Evolutionary conservation across 1,140 invertebrate species (phyloP).

Genomic region (Aphelenchoides besseyi): DNA sequence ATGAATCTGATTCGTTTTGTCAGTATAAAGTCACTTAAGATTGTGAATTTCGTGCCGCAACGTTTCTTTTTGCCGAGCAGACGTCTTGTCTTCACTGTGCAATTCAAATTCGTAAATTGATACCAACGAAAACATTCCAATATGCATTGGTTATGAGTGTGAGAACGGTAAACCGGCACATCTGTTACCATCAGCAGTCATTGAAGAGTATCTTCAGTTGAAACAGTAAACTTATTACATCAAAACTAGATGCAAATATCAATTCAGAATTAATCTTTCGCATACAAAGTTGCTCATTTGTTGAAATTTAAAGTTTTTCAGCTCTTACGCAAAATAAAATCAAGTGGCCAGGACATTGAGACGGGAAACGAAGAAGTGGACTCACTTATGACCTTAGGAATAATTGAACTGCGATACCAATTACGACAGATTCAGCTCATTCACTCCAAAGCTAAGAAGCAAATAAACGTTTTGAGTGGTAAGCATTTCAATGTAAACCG

Average conservation of each 20-base stretch:
- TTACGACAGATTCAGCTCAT: conserved; percentile 6
- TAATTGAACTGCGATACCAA: conserved; percentile 4
- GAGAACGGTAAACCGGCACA: neutral
- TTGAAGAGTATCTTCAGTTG: neutral
- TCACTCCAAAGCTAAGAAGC: neutral
- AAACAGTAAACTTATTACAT: neutral
- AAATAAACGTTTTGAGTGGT: neutral
- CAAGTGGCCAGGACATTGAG: neutral
- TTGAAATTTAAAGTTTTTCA: too few species aligned
- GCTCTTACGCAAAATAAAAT: conserved; percentile 3
- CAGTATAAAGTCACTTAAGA: neutral
- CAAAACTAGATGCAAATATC: too few species aligned
- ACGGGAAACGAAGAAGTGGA: neutral
- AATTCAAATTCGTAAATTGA: neutral
- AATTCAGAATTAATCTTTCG: too few species aligned
- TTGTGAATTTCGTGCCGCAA: neutral
- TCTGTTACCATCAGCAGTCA: too few species aligned
- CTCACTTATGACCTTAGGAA: conserved; percentile 2
- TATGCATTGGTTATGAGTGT: neutral
- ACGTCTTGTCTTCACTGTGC: neutral
- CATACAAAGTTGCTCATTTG: too few species aligned
- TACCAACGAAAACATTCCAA: neutral
- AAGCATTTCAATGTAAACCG: neutral
- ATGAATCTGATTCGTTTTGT: neutral
- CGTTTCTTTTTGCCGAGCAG: neutral